Evolutionary conservation across 1,140 invertebrate species (phyloP).

Genomic region (Pteromalus puparum): DNA sequence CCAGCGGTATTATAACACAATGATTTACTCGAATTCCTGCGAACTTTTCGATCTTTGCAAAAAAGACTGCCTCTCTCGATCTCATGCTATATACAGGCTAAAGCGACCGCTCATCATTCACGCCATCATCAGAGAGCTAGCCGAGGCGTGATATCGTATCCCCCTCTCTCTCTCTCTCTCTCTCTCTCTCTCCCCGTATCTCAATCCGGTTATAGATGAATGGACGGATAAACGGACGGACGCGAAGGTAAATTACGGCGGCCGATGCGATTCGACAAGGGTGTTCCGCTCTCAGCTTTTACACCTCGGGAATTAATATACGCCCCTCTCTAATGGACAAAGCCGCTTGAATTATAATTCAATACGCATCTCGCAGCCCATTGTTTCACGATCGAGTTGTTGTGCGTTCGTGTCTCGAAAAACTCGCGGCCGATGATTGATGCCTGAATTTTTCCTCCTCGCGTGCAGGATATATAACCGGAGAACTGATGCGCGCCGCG

Average conservation of each 20-base stretch:
- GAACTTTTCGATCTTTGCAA: neutral
- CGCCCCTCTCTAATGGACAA: conserved; percentile 2
- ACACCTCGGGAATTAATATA: conserved; percentile 24
- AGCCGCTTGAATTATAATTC: neutral
- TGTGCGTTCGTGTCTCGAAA: neutral
- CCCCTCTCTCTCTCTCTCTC: too few relatives aligned
- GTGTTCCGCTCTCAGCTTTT: neutral
- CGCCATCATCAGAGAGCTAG: conserved; percentile 21
- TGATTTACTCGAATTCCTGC: neutral
- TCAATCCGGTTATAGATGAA: neutral
- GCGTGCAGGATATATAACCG: too few relatives aligned
- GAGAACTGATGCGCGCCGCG: neutral
- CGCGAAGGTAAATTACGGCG: conserved; percentile 34
- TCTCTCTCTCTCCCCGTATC: too few relatives aligned
- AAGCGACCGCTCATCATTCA: conserved; percentile 23
- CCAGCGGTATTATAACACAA: neutral
- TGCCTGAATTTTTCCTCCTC: neutral
- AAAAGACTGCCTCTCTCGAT: neutral
- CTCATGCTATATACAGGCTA: too few relatives aligned
- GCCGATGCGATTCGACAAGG: conserved; percentile 15
- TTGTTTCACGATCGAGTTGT: neutral
- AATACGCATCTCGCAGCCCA: neutral
- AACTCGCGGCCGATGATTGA: neutral
- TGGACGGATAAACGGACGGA: conserved; percentile 16
- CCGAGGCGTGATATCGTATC: too few relatives aligned